A percentile compares a stretch with the other conserved stretches of the same genome.
phyloP scores from a whole-genome alignment of 2,797 vertebrate species.

The Eulemur mongoz region DNA sequence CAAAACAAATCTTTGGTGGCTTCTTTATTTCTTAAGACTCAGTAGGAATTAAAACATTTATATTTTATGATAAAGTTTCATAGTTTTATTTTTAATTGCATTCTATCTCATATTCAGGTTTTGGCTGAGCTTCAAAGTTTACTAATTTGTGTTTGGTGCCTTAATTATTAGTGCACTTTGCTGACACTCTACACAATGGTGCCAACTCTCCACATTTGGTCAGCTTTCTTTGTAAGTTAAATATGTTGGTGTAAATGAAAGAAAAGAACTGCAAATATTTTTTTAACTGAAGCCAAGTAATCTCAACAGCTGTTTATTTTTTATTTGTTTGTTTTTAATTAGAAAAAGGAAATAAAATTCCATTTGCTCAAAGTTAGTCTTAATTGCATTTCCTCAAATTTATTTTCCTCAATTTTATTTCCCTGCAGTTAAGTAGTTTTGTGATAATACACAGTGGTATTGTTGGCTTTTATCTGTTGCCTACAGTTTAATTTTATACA shows the following conservation, averaged over 20 bases:
- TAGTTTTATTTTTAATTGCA: slow-evolving; percentile 53
- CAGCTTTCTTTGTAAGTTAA: slow-evolving; percentile 45
- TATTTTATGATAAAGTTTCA: slow-evolving; percentile 47
- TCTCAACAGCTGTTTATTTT: slow-evolving; percentile 60
- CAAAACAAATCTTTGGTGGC: not conserved
- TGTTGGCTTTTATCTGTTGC: slow-evolving; percentile 63
- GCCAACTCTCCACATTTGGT: slow-evolving; percentile 4
- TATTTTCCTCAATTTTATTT: slow-evolving; percentile 69
- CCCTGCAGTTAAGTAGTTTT: slow-evolving; percentile 53
- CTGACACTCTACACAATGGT: slow-evolving; percentile 9
- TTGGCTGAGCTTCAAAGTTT: slow-evolving; percentile 60
- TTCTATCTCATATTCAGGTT: slow-evolving; percentile 39
- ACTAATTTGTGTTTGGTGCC: slow-evolving; percentile 49
- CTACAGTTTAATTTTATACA: slow-evolving; percentile 59
- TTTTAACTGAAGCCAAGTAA: slow-evolving; percentile 53
- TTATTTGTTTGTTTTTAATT: slow-evolving; percentile 77
- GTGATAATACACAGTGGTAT: slow-evolving; percentile 41
- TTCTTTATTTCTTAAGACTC: slow-evolving; percentile 3
- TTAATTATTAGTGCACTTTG: slow-evolving; percentile 52
- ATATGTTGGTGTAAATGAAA: slow-evolving; percentile 11
- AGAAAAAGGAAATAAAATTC: slow-evolving; percentile 66
- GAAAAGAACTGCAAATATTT: not conserved
- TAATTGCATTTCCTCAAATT: slow-evolving; percentile 65
- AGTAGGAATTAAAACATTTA: slow-evolving; percentile 46
- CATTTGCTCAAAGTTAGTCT: slow-evolving; percentile 71